Conservation (phyloP, 2,888 invertebrate genomes). For the Ectobius pallidus region DNA sequence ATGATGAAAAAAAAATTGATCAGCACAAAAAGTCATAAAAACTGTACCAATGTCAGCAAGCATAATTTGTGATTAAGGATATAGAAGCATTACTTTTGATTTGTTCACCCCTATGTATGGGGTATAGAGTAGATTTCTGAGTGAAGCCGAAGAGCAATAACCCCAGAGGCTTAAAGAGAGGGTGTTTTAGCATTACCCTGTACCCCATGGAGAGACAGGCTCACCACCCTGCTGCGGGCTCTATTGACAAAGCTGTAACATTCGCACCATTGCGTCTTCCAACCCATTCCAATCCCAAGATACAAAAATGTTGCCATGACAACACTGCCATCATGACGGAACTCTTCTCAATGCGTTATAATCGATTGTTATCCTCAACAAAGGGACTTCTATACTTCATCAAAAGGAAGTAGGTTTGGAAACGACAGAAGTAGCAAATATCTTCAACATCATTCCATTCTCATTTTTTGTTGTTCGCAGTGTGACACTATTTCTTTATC, state of each 20-base stretch:
- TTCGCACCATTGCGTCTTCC: neutral
- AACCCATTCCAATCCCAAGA: neutral
- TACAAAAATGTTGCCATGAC: neutral
- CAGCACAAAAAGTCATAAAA: no score
- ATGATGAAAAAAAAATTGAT: no score
- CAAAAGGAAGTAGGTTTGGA: neutral
- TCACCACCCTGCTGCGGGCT: neutral
- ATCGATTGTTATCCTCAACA: constrained; percentile 10
- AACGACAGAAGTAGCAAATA: neutral
- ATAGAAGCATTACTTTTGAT: no score
- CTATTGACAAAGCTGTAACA: constrained; percentile 10
- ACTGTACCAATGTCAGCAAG: no score
- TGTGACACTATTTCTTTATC: no score
- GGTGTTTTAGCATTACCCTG: constrained; percentile 12
- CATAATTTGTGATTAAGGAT: no score
- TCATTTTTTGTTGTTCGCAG: no score
- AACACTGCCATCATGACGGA: neutral
- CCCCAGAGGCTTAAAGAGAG: neutral
- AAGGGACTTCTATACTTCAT: neutral
- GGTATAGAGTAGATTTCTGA: neutral
- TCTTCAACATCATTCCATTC: neutral
- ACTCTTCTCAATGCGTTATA: neutral
- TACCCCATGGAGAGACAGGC: neutral
- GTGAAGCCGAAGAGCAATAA: neutral
- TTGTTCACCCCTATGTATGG: neutral